Evolutionary conservation across 2,888 invertebrate genomes (phyloP), one percentile per base, ranked within the genome.

Genomic region (Tipula unca): DNA sequence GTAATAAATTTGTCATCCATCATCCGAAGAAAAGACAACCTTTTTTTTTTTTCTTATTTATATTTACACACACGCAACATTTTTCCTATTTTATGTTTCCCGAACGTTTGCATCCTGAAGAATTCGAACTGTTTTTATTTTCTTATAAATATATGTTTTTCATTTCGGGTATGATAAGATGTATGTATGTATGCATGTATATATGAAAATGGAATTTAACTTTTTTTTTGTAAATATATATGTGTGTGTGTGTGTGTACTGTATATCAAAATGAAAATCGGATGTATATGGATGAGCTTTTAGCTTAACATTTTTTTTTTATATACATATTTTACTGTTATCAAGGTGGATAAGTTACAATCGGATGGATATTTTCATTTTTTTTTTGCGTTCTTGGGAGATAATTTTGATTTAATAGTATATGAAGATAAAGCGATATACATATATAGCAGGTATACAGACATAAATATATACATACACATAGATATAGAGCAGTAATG

Each of bases 311-410:
- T 69, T 69, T 69, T 69, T 48, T 48, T 25, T 14, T 69, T 13
- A 69, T 69, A 25, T 69, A 10, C 69, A 25, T 69, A 69, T 69
- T 69, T 69, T 10, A 69, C 69, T 69, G 69, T 69, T 69, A 69
- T 69, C 69, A 69, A 69, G 69, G 69, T 69, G 69, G 69, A 69
- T 69, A 69, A 69, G 69, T 69, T 69, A 69, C 69, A 69, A 69
- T 69, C 69, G 69, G 69, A 69, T 69, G 69, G 69, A 69, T 69
- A 69, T 69, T 69, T 48, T n/a, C n/a, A n/a, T 39, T 32, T 32
- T 32, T 48, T 69, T 20, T 25, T 25, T 69, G 25, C 69, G 20
- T 69, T 69, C 69, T 69, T 25, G 1, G 69, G 25, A 69, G 25
- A 69, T 69, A 69, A 69, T 69, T 69, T 69, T 69, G 69, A 69